phyloP scores from a whole-genome alignment of 2,888 invertebrate genomes.

The Hirtodrosophila histrioides region DNA sequence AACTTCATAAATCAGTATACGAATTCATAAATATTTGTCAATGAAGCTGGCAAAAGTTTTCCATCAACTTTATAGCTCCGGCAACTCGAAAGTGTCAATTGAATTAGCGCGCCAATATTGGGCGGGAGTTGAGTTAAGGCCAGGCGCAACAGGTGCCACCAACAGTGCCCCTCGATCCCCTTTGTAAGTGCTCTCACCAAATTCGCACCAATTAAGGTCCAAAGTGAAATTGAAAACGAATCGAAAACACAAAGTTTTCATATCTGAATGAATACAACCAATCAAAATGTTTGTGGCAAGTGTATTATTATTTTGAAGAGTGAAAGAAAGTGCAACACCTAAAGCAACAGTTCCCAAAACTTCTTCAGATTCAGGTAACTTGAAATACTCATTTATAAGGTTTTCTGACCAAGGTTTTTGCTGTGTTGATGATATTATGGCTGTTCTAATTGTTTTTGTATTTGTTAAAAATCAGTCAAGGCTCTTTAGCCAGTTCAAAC shows the following conservation, averaged over 20 bases:
- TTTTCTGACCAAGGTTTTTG: conserved; percentile 3
- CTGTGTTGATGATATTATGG: conserved; percentile 22
- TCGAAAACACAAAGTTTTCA: neutral
- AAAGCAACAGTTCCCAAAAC: neutral
- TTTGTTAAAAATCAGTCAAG: conserved; percentile 1
- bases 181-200: conserved; percentile 9
- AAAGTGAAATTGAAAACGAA: conserved; percentile 47
- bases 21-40: conserved; percentile 48
- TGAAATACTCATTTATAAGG: neutral
- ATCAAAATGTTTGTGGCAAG: too few relatives aligned
- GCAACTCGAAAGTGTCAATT: conserved; percentile 64
- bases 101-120: conserved; percentile 66
- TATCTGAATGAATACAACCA: too few relatives aligned
- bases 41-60: conserved; percentile 67
- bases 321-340: too few relatives aligned
- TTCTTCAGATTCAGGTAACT: conserved; percentile 20
- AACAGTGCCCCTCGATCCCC: conserved; percentile 1
- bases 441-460: conserved; percentile 21
- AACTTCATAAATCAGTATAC: conserved; percentile 21
- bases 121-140: conserved; percentile 26
- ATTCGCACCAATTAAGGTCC: conserved; percentile 20
- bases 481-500: conserved; percentile 2
- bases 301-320: too few relatives aligned
- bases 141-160: conserved; percentile 57
- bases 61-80: conserved; percentile 54